phyloP scores from a whole-genome alignment of 1,140 invertebrate species.

The Zaprionus nigranus region DNA sequence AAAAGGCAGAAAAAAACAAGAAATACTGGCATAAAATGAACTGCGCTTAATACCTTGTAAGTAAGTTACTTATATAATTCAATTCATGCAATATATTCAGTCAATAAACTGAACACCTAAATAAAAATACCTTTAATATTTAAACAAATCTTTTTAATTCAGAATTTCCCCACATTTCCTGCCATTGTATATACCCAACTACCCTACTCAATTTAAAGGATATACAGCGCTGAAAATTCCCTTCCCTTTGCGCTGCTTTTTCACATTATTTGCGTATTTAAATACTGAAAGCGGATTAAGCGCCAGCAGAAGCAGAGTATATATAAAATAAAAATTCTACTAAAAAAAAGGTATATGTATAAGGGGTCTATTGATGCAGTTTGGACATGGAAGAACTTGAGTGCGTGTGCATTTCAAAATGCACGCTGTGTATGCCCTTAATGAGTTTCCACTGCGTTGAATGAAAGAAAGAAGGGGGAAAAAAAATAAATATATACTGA shows the following conservation, averaged over 20 bases:
- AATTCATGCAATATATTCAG: too few species aligned
- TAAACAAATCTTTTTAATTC: background rate
- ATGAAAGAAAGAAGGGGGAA: background rate
- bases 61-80: too few species aligned
- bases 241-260: conserved; percentile 35
- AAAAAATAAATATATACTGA: background rate
- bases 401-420: conserved; percentile 58
- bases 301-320: conserved; percentile 13
- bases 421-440: conserved; percentile 72
- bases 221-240: background rate
- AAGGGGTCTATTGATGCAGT: conserved; percentile 73
- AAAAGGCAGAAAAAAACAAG: conserved; percentile 18
- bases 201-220: background rate
- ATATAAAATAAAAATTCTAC: conserved; percentile 27
- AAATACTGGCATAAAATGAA: background rate
- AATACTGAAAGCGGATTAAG: conserved; percentile 81
- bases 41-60: background rate
- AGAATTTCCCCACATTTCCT: background rate
- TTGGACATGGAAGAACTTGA: conserved; percentile 42
- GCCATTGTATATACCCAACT: conserved; percentile 1
- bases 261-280: conserved; percentile 78
- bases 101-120: too few species aligned
- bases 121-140: background rate
- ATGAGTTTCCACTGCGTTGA: conserved; percentile 58
- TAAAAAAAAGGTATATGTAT: conserved; percentile 45